Conservation (phyloP, 2,888 invertebrate species). For the Dryococelus australis region DNA sequence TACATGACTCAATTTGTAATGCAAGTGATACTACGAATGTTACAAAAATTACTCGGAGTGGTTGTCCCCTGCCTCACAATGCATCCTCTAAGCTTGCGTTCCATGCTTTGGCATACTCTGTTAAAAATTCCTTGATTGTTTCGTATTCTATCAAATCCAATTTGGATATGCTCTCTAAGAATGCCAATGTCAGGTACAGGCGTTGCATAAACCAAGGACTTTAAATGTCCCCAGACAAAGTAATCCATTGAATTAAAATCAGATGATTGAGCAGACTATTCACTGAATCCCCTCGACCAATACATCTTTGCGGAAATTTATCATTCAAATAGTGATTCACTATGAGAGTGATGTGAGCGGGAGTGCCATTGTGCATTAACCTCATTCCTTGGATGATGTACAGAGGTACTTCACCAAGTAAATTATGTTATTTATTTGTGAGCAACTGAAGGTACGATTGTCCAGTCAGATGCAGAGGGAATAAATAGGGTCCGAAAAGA, state of each 20-base stretch:
- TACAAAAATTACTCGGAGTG: not conserved
- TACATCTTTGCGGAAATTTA: not conserved
- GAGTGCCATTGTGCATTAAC: not conserved
- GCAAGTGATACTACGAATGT: not conserved
- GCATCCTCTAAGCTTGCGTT: not conserved
- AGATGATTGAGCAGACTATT: not conserved
- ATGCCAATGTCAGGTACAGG: not conserved
- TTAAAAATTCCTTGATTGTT: not conserved
- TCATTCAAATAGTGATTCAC: not conserved
- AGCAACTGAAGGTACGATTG: not conserved
- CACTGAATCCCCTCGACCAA: constrained; percentile 5
- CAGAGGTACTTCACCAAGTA: not conserved
- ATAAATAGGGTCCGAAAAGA: not conserved
- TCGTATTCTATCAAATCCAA: not conserved
- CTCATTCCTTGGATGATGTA: not conserved
- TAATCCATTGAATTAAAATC: not conserved
- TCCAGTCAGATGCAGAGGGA: not conserved
- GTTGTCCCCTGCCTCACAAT: not conserved
- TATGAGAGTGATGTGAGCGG: not conserved
- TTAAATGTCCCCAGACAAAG: not conserved
- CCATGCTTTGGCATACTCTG: not conserved
- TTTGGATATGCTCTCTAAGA: not conserved
- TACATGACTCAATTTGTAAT: not conserved
- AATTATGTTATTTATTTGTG: not conserved
- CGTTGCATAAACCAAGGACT: not conserved